Base-by-base conservation (phyloP, 2,888 invertebrate genomes). In the Epinotia brunnichana region DNA sequence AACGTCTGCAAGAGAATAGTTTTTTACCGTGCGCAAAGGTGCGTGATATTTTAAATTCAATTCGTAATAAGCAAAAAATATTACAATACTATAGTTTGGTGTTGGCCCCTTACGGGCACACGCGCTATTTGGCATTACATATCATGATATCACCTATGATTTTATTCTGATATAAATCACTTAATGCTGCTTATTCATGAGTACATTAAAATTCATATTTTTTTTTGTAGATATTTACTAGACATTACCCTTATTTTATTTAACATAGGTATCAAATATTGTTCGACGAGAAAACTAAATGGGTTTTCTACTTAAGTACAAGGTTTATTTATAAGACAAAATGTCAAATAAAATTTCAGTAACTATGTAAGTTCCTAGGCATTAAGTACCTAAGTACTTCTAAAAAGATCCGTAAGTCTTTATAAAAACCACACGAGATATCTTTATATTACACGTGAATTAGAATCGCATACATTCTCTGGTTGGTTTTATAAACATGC, bases 11-110 rank as follows among this genome's bases (percentile, higher is more conserved):
- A 48, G 56, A 19, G 56, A 62, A 54, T 59, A 56, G 51, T 72
- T 72, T 70, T 72, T 72, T 72, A 56, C 24, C 13, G 51, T 51
- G 56, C 56, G 72, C 72, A 56, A 57, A 68, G 68, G 72, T 57
- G 72, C 72, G 72, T 72, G 72, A 72, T 72, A 72, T 56, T 61
- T 71, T 60, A 61, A 67, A 73, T 73, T 68, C 73, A 73, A 69
- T 68, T 68, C 63, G n/a, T 73, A 73, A 73, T 63, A 73, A 73
- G 73, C 73, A 73, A 73, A 73, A 73, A 73, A 73, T 10, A 66
- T 66, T 68, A 73, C 73, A 73, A 73, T 73, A 68, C 67, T 69
- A 68, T 13, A 62, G 9, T 62, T 44, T 53, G 62, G 73, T 63
- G 24, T 63, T 1, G 51, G 56, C 53, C 73, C 15, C 39, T n/a